Evolutionary conservation across 2,888 invertebrate genomes (phyloP).

Genomic region (Eustalomyia histrio): DNA sequence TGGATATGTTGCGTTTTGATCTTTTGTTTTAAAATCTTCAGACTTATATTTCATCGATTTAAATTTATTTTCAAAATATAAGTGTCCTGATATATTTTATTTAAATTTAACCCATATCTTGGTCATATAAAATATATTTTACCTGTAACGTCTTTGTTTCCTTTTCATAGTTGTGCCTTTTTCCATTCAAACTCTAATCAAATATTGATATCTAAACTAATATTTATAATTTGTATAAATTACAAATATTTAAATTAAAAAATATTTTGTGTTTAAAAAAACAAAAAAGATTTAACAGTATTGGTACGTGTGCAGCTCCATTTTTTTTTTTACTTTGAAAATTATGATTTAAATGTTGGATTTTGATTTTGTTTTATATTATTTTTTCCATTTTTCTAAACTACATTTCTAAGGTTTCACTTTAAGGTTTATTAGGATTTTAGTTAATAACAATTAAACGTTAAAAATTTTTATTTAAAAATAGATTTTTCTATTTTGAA

Average conservation of each 20-base stretch:
- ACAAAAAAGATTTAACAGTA: not conserved
- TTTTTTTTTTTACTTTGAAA: conserved; percentile 41
- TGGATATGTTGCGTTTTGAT: too few relatives aligned
- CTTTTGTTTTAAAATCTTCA: too few relatives aligned
- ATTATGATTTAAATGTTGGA: conserved; percentile 38
- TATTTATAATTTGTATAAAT: conserved; percentile 22
- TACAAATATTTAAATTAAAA: conserved; percentile 24
- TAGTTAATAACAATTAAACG: conserved; percentile 46
- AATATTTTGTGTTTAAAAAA: conserved; percentile 22
- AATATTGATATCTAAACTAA: conserved; percentile 1
- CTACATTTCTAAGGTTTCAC: conserved; percentile 62
- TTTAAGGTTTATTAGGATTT: conserved; percentile 38
- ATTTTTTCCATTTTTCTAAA: conserved; percentile 43
- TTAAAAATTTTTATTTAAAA: conserved; percentile 29
- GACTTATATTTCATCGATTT: too few relatives aligned
- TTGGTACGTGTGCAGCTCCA: conserved; percentile 57
- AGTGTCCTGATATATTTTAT: too few relatives aligned
- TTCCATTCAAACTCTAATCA: conserved; percentile 71
- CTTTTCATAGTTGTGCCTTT: conserved; percentile 80
- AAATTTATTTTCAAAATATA: too few relatives aligned
- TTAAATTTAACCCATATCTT: too few relatives aligned
- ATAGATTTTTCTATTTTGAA: conserved; percentile 32
- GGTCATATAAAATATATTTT: conserved; percentile 52
- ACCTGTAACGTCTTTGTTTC: conserved; percentile 83
- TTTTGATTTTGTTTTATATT: conserved; percentile 44